Conservation (phyloP, 2,113 vertebrate genomes). For the Antechinus stuartii region DNA sequence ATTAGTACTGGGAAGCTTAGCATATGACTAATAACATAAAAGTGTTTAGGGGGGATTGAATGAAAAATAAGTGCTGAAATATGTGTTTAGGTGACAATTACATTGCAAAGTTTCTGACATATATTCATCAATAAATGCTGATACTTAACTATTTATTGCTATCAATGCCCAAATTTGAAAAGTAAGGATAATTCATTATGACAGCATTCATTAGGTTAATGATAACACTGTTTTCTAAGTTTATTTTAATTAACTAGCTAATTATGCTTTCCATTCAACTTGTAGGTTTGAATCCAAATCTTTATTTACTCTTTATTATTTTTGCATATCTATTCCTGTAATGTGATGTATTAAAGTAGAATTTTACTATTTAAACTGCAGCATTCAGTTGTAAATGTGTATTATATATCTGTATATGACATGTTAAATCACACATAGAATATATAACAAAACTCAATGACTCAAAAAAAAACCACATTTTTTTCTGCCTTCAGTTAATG, state of each 20-base stretch:
- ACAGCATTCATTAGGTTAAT: not conserved
- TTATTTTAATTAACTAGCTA: not conserved
- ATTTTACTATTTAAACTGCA: not conserved
- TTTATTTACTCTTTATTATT: not conserved
- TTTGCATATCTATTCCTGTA: not conserved
- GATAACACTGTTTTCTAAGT: not conserved
- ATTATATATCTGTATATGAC: not conserved
- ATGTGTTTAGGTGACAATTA: not conserved
- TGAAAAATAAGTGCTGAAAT: not conserved
- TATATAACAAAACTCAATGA: not conserved
- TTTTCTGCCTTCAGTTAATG: not conserved
- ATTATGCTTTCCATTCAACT: not conserved
- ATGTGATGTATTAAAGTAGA: not conserved
- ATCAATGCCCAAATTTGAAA: not conserved
- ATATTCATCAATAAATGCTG: not conserved
- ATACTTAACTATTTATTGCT: not conserved
- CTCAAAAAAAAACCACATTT: not conserved
- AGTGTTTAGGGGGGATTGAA: not conserved
- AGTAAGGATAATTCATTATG: not conserved
- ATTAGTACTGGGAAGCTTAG: not conserved
- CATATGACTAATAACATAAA: not conserved
- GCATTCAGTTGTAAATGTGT: not conserved
- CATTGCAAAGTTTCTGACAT: not conserved
- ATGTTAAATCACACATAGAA: not conserved
- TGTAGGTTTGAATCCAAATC: not conserved